These are phyloP conservation scores for Clunio marinus DNA, from an alignment of 2,888 invertebrate genomes.

Conservation along the genomic window DNA sequence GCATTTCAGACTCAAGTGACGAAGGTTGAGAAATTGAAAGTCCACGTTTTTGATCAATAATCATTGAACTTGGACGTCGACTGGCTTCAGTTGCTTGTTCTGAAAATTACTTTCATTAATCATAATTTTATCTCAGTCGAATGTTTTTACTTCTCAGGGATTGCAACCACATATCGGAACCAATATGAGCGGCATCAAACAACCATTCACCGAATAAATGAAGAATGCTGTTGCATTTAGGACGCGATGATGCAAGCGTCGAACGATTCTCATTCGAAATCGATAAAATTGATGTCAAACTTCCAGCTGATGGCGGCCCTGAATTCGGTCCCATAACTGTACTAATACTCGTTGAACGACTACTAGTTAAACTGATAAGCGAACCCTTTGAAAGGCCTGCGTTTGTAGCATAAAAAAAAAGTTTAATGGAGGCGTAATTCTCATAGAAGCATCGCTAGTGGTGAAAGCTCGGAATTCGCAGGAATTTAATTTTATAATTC, in stretches of 20 bases:
- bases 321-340: slow-evolving; percentile 67
- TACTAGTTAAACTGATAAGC: slow-evolving; percentile 71
- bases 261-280: slow-evolving; percentile 60
- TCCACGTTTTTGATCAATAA: slow-evolving; percentile 59
- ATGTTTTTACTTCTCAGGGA: slow-evolving; percentile 56
- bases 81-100: slow-evolving; percentile 53
- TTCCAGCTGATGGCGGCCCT: slow-evolving; percentile 64
- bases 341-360: slow-evolving; percentile 63
- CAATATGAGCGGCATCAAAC: slow-evolving; percentile 91
- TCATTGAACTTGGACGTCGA: slow-evolving; percentile 63
- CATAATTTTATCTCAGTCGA: slow-evolving; percentile 15
- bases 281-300: slow-evolving; percentile 60
- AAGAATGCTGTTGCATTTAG: slow-evolving; percentile 91
- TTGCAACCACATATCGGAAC: slow-evolving; percentile 62
- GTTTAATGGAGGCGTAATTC: background rate
- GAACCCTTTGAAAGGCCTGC: slow-evolving; percentile 76
- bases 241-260: slow-evolving; percentile 70
- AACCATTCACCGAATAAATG: slow-evolving; percentile 96
- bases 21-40: slow-evolving; percentile 60
- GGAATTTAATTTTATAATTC: too few relatives aligned
- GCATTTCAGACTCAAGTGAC: slow-evolving; percentile 65
- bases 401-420: slow-evolving; percentile 38
- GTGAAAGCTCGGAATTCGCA: too few relatives aligned
- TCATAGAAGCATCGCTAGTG: background rate
- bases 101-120: slow-evolving; percentile 40